A percentile compares a stretch with the other conserved stretches of the same genome.
These are phyloP conservation scores for Heteromyza rotundicornis DNA, from an alignment of 2,888 invertebrate genomes.

Conservation along the genomic window DNA sequence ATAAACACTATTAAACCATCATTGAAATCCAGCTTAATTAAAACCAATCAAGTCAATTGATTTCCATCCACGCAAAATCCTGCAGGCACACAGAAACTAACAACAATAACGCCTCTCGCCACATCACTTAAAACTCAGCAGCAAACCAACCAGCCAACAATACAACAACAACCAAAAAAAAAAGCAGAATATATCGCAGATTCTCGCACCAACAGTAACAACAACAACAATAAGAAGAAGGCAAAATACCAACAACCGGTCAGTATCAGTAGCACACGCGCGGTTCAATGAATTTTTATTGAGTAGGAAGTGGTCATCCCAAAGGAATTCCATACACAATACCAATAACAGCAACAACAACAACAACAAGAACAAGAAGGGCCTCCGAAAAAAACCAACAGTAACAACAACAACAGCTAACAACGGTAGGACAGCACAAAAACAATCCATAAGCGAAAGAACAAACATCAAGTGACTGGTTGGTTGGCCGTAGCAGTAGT, in stretches of 20 bases:
- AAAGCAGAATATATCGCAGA: no score
- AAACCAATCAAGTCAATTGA: no score
- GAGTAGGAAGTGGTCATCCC: constrained; percentile 8
- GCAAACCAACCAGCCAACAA: not conserved
- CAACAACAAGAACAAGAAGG: constrained; percentile 23
- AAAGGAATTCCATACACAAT: constrained; percentile 1
- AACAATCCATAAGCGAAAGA: not conserved
- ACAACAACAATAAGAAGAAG: constrained; percentile 1
- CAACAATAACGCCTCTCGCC: not conserved
- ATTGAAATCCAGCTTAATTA: no score
- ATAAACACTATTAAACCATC: no score
- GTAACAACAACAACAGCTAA: constrained; percentile 10
- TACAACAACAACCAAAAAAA: not conserved
- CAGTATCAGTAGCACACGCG: not conserved
- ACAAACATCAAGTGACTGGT: not conserved
- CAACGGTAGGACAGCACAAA: constrained; percentile 17
- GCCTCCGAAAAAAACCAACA: constrained; percentile 10
- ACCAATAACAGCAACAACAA: not conserved
- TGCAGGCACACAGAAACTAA: no score
- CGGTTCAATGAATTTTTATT: constrained; percentile 14
- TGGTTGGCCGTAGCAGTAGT: not conserved
- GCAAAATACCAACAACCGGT: not conserved
- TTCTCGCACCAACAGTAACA: constrained; percentile 4
- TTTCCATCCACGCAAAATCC: no score
- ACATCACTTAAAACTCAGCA: not conserved